Evolutionary conservation across 2,113 vertebrate genomes (phyloP).

Genomic region (Falcunculus frontatus): DNA sequence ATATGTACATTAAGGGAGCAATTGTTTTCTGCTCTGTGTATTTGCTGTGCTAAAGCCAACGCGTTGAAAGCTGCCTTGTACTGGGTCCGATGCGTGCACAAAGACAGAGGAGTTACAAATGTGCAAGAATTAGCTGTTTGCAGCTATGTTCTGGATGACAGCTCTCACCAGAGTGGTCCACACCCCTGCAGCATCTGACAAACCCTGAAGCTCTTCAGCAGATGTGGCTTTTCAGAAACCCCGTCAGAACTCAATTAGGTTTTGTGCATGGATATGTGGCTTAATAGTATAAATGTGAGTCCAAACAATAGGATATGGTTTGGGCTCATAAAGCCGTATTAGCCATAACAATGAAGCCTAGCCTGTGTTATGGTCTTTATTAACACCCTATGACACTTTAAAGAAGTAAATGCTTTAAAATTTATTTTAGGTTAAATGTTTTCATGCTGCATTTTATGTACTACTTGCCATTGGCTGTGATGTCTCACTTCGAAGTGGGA

Average conservation of each 20-base stretch:
- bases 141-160: background rate
- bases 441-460: background rate
- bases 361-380: background rate
- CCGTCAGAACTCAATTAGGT: background rate
- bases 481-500: background rate
- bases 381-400: background rate
- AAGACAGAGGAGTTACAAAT: background rate
- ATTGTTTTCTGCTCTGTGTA: background rate
- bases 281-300: conserved; percentile 4
- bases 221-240: conserved; percentile 4
- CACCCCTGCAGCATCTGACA: background rate
- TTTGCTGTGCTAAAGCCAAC: background rate
- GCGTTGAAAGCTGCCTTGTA: background rate
- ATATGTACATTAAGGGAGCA: background rate
- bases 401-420: background rate
- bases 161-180: background rate
- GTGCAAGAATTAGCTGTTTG: background rate
- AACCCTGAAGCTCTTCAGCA: background rate
- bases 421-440: background rate
- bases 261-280: background rate
- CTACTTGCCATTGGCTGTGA: background rate
- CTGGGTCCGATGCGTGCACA: rapidly evolving
- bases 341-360: background rate
- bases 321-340: background rate
- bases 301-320: background rate